These are phyloP conservation scores for Epinephelus coioides DNA, from an alignment of 2,797 vertebrate genomes.

Conservation along the genomic window DNA sequence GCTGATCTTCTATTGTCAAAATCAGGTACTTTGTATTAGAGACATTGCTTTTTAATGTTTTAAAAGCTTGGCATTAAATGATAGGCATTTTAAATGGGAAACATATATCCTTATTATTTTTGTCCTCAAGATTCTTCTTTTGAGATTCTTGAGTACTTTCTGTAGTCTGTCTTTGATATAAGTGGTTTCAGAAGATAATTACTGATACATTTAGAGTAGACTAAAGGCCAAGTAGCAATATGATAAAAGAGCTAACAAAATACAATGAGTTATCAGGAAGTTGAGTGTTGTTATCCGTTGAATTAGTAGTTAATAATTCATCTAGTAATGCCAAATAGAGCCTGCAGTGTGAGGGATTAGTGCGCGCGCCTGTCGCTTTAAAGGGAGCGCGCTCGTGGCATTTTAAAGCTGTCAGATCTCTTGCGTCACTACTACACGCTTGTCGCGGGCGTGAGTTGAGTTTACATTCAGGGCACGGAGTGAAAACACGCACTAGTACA, in stretches of 20 bases:
- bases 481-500: constrained; percentile 50
- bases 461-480: constrained; percentile 78
- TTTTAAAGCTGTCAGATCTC: constrained; percentile 56
- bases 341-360: constrained; percentile 17
- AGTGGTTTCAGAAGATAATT: constrained; percentile 23
- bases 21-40: not conserved
- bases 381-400: constrained; percentile 59
- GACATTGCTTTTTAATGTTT: not conserved
- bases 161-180: constrained; percentile 8
- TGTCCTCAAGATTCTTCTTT: not conserved
- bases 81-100: not conserved
- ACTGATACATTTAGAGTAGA: not conserved
- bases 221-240: not conserved
- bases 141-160: constrained; percentile 16
- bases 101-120: not conserved
- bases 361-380: constrained; percentile 64
- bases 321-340: not conserved
- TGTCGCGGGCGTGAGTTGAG: constrained; percentile 68
- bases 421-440: constrained; percentile 75
- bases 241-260: not conserved
- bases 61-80: not conserved
- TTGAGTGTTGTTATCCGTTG: not conserved
- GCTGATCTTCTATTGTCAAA: not conserved
- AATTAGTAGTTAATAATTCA: not conserved
- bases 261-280: not conserved